Evolutionary conservation across 2,797 vertebrate genomes (phyloP), one percentile per base, ranked within the genome.

Genomic region (Anabas testudineus): DNA sequence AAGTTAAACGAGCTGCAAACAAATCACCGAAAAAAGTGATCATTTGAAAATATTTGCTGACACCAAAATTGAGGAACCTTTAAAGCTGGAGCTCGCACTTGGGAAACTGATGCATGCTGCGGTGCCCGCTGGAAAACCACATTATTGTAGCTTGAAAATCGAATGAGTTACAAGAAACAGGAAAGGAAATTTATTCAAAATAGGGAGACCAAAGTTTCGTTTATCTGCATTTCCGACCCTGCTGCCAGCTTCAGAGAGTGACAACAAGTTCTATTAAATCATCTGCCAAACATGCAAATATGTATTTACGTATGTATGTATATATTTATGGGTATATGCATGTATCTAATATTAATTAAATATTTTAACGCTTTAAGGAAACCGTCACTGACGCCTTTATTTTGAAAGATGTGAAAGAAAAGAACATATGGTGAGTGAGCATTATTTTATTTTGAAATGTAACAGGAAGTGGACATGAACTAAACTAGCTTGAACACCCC

Each of bases 381-480:
- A 14, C 36, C 15, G 2, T 12, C 3, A 21, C 28, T 32, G 4
- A 1, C 1, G 10, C 42, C 47, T 76, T 86, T 86, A 82, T 71
- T 78, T 67, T 80, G 68, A 70, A 74, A 54, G 2, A 0, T 0
- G 2, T 21, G 1, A 26, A 4, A 3, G 4, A 22, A 24, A 21
- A 18, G 14, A 12, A 1, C 19, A 9, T 7, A n/a, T 2, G 1
- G 2, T 16, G 0, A 2, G 7, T 4, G 24, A 4, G 13, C 2
- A 0, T 4, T 2, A 0, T 47, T 77, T 85, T 86, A 84, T 75
- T 85, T 59, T 82, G 71, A 76, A 82, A 47, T 0, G 0, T 0
- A 0, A 58, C 34, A 4, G 74, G 84, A 87, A 80, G 62, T 24
- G 0, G 0, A 0, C 46, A 71, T 74, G 48, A 58, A 42, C 9